Conservation (phyloP, 1,140 invertebrate species). For the Carposina sasakii region DNA sequence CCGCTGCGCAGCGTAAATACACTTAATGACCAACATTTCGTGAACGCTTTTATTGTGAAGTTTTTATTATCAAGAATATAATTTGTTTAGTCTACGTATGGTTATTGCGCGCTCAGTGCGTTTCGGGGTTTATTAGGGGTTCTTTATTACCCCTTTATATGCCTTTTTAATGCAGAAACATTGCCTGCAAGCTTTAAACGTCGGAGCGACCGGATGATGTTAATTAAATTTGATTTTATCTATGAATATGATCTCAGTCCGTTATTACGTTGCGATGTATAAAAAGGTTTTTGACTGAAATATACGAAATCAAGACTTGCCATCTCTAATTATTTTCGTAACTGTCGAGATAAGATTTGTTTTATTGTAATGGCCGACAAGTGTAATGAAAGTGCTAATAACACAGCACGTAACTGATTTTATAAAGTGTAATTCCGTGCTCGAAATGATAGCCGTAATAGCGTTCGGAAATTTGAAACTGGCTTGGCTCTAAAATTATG, state of each 20-base stretch:
- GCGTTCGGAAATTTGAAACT: slow-evolving; percentile 24
- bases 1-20: slow-evolving; percentile 65
- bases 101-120: slow-evolving; percentile 54
- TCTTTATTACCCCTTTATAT: slow-evolving; percentile 58
- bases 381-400: neutral
- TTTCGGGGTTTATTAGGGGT: slow-evolving; percentile 60
- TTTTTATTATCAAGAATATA: slow-evolving; percentile 66
- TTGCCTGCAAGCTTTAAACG: slow-evolving; percentile 33
- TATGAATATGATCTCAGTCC: slow-evolving; percentile 42
- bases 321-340: slow-evolving; percentile 42
- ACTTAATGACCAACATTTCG: slow-evolving; percentile 66
- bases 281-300: slow-evolving; percentile 33
- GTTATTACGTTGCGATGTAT: slow-evolving; percentile 38
- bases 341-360: slow-evolving; percentile 27
- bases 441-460: slow-evolving; percentile 3
- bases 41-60: slow-evolving; percentile 66
- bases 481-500: slow-evolving; percentile 33
- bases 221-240: slow-evolving; percentile 60
- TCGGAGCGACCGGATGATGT: slow-evolving; percentile 32
- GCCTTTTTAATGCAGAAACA: slow-evolving; percentile 38
- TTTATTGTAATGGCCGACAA: slow-evolving; percentile 14
- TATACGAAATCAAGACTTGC: slow-evolving; percentile 28
- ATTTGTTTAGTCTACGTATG: slow-evolving; percentile 65
- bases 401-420: neutral
- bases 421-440: too few species aligned